Evolutionary conservation across 2,888 invertebrate species (phyloP).

Genomic region (Caradrina clavipalpis): DNA sequence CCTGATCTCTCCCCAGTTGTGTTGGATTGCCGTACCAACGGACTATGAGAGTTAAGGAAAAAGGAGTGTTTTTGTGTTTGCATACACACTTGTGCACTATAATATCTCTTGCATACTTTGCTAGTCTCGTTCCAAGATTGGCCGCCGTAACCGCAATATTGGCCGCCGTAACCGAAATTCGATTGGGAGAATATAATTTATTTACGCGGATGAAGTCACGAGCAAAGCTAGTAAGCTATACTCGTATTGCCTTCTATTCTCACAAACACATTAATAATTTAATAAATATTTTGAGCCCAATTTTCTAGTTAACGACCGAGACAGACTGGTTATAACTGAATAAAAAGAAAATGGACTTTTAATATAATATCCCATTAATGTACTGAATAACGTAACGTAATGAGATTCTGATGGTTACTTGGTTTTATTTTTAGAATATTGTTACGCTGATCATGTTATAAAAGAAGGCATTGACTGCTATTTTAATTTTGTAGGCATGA

Average conservation of each 20-base stretch:
- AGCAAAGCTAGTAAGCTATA: neutral
- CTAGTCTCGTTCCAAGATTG: no score
- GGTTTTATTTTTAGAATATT: conserved; percentile 18
- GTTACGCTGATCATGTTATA: neutral
- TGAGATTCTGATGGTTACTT: conserved; percentile 41
- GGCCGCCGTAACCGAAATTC: no score
- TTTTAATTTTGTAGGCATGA: neutral
- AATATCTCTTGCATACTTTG: no score
- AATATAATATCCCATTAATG: conserved; percentile 39
- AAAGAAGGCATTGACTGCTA: neutral
- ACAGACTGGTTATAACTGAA: conserved; percentile 4
- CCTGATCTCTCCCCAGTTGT: no score
- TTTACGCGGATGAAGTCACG: no score
- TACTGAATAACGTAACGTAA: conserved; percentile 33
- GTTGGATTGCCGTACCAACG: no score
- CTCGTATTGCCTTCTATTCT: neutral
- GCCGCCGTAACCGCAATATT: no score
- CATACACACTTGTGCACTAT: no score
- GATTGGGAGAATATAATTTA: no score
- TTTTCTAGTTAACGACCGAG: conserved; percentile 28
- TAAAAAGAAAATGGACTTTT: conserved; percentile 39
- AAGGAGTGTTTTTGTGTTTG: no score
- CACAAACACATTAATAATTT: conserved; percentile 10
- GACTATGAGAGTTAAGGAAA: no score
- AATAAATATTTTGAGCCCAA: conserved; percentile 10